Evolutionary conservation across 2,888 invertebrate species (phyloP).

Genomic region (Rhagophthalmus giganteus): DNA sequence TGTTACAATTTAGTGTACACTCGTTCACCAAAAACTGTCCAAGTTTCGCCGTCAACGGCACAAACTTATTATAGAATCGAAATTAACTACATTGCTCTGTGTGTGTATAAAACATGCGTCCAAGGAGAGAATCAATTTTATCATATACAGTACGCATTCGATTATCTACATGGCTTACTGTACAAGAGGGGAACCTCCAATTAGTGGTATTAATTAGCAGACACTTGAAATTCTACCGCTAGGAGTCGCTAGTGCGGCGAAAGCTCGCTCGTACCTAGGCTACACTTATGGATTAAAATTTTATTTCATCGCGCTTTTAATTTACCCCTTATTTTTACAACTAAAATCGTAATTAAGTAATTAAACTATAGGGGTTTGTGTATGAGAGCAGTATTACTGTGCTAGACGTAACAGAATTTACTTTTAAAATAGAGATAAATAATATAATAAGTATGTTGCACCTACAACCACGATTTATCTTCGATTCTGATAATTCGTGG

Average conservation of each 20-base stretch:
- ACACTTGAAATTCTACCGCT: constrained; percentile 48
- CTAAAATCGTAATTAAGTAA: constrained; percentile 1
- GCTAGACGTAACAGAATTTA: no score
- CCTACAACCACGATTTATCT: no score
- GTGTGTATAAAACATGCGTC: constrained; percentile 36
- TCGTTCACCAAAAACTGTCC: constrained; percentile 11
- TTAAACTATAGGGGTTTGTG: no score
- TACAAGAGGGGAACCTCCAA: constrained; percentile 51
- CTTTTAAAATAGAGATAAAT: no score
- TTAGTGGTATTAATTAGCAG: constrained; percentile 56
- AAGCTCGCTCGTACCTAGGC: constrained; percentile 31
- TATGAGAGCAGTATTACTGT: no score
- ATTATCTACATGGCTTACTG: constrained; percentile 35
- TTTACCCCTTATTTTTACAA: constrained; percentile 25
- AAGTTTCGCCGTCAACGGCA: constrained; percentile 23
- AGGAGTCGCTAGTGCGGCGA: constrained; percentile 26
- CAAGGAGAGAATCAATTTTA: constrained; percentile 17
- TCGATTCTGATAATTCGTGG: no score
- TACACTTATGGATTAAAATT: constrained; percentile 38
- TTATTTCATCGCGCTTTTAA: constrained; percentile 41
- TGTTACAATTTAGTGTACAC: constrained; percentile 11
- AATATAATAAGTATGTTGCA: no score
- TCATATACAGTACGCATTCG: constrained; percentile 2
- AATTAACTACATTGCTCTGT: constrained; percentile 39
- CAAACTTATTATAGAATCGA: constrained; percentile 37